Evolutionary conservation across 2,113 vertebrate species (phyloP), one percentile per base, ranked within the genome.

Genomic region (Genyomyrus donnyi): DNA sequence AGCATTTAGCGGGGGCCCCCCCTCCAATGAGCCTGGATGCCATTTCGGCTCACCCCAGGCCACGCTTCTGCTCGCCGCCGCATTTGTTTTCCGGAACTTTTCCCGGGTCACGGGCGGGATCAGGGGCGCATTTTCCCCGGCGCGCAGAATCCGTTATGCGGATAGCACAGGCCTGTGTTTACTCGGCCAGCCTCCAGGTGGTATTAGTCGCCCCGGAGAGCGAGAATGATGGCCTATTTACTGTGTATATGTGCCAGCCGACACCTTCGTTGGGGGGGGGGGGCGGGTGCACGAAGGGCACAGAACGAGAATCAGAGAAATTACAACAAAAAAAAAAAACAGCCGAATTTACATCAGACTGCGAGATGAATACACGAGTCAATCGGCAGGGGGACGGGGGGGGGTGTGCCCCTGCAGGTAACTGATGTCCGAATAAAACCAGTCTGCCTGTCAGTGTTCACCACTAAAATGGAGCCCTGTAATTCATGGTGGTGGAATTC

Each of bases 401-500:
- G 35, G 10, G 4, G 88, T 4, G 1, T 42, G 17, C 48, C 31
- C 19, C 88, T 42, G 17, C 42, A 45, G 49, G 48, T 35, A 53
- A 85, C 17, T 46, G 15, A 24, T 21, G 48, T 42, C 48, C 17
- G 62, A 46, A 74, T 49, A 74, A 88, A 48, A 48, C 85, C 48
- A 15, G 48, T 15, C 27, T 17, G 31, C 31, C 11, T 87, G 88
- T 56, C 27, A 52, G 21, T 42, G 8, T 48, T 42, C 74, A 6
- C 8, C 9, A 10, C 27, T 35, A 53, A 50, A 89, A 49, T 21
- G 39, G 97, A 97, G 96, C 96, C 97, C 95, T 96, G 96, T 96
- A 96, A 97, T 96, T 97, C 95, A 96, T 96, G 95, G 96, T 95
- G 95, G 96, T 96, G 96, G 95, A 96, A 96, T 97, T 97, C 96